Evolutionary conservation across 2,888 invertebrate genomes (phyloP).

Genomic region (Reticulitermes lucifugus): DNA sequence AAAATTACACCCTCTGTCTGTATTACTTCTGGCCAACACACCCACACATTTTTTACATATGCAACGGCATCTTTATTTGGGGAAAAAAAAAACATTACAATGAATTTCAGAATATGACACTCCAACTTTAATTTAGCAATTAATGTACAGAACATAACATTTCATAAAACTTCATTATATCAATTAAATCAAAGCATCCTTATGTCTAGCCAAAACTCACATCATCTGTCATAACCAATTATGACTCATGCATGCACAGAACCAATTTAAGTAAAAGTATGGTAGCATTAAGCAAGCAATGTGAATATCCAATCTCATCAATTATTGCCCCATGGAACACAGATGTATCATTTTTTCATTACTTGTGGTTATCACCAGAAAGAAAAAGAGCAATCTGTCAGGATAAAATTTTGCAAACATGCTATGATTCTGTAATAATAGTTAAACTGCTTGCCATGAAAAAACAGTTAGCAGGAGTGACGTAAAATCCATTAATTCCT

Average conservation of each 20-base stretch:
- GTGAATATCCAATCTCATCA: background rate
- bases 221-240: background rate
- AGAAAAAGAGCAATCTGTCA: background rate
- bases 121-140: too few species aligned
- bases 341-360: background rate
- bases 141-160: too few species aligned
- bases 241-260: background rate
- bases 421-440: background rate
- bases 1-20: slow-evolving; percentile 14
- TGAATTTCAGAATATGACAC: too few species aligned
- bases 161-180: too few species aligned
- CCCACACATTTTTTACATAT: background rate
- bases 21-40: background rate
- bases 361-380: background rate
- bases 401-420: background rate
- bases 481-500: background rate
- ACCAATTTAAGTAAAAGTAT: background rate
- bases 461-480: background rate
- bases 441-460: background rate
- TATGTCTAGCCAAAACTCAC: background rate
- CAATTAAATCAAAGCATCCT: background rate
- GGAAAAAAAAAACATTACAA: too few species aligned
- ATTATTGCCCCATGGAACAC: background rate
- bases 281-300: background rate
- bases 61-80: background rate